Base-by-base conservation (phyloP, 2,888 invertebrate species). In the Pasiphila rectangulata region DNA sequence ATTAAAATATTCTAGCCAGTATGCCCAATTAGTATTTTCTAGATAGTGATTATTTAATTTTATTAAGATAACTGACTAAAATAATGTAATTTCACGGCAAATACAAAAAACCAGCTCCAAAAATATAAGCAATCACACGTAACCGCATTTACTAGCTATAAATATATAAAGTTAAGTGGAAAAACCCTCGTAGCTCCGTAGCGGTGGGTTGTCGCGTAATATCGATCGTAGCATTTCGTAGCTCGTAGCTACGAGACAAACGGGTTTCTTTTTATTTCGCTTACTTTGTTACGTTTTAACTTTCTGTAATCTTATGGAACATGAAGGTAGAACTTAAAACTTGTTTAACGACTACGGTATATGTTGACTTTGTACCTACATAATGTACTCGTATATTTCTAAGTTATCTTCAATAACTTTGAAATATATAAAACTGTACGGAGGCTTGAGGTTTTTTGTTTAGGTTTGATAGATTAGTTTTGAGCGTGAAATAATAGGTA, bases 201-300 rank as follows among this genome's bases (percentile, higher is more conserved):
- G 75, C 77, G 69, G 63, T 70, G 69, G 65, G 72, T 71, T 86
- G 86, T 86, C 84, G 84, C 83, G 82, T 72, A 70, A 75, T 84
- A 87, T 87, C 78, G 87, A 87, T 86, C 86, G 85, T 75, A 73
- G 75, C 66, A 63, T 60, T 32, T 85, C 86, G 84, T 75, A 72
- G 75, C 66, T 62, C 63, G 75, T 66, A 67, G 69, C 68, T 79
- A 79, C 80, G 66, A 72, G 67, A 62, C 63, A 70, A 63, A 67
- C 59, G 67, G 67, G 67, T 66, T 61, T 66, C 68, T 72, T 75
- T 79, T 78, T 71, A 69, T 75, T 74, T 57, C 47, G 37, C 55
- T 54, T 54, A 42, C 44, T 49, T 54, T 64, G 56, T 56, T 46
- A 56, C 45, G 45, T 42, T 38, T 46, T 50, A 47, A 53, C 38